Evolutionary conservation across 2,888 invertebrate genomes (phyloP).

Genomic region (Lycophotia porphyrea): DNA sequence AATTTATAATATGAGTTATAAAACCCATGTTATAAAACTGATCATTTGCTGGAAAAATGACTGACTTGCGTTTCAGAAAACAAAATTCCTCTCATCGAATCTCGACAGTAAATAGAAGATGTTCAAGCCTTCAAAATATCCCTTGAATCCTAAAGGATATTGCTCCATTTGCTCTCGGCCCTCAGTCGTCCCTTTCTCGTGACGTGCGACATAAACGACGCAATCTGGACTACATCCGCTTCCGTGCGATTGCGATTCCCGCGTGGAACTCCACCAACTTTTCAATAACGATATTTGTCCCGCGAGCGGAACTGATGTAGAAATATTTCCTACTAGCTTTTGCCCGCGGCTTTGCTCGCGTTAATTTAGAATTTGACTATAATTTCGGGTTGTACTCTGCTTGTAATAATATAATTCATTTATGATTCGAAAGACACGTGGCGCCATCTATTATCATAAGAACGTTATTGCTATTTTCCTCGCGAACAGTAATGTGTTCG

Average conservation of each 20-base stretch:
- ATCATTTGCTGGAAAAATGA: not conserved
- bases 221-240: constrained; percentile 32
- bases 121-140: not conserved
- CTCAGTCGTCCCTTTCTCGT: constrained; percentile 28
- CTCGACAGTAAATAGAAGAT: not conserved
- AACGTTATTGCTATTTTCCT: no score
- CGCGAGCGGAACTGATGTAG: constrained; percentile 25
- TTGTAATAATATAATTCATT: no score
- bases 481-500: no score
- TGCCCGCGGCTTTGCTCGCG: no score
- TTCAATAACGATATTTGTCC: constrained; percentile 55
- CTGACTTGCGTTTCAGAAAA: not conserved
- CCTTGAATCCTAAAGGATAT: not conserved
- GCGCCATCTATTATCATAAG: no score
- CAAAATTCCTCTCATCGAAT: not conserved
- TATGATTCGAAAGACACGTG: no score
- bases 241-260: constrained; percentile 28
- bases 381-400: no score
- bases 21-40: not conserved
- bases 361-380: no score
- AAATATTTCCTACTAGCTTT: constrained; percentile 43
- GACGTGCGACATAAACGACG: constrained; percentile 36
- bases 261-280: constrained; percentile 48
- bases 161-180: constrained; percentile 8
- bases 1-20: not conserved